These are phyloP conservation scores for Oenanthe oenanthe DNA, from an alignment of 2,113 vertebrate genomes.

Conservation along the genomic window DNA sequence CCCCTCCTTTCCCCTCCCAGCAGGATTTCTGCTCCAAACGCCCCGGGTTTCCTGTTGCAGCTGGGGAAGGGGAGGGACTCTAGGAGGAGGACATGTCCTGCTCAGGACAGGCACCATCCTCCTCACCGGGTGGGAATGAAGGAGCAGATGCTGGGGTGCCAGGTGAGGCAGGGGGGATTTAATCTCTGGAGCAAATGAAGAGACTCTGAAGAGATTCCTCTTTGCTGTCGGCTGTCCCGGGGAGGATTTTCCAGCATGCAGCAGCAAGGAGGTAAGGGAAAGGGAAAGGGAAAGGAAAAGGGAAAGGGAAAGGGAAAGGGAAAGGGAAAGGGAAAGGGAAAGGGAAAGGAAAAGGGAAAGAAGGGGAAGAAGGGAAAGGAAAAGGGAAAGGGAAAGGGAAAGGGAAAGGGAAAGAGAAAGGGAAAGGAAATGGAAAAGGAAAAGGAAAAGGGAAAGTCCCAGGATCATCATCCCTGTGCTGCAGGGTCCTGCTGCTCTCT, in stretches of 20 bases:
- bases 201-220: neutral
- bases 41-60: neutral
- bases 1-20: neutral
- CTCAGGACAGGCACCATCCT: accelerated
- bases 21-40: neutral
- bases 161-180: neutral
- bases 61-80: constrained; percentile 53
- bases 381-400: no score
- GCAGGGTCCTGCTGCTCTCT: neutral
- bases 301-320: no score
- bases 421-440: no score
- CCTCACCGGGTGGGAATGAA: accelerated
- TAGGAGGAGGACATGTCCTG: neutral
- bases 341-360: no score
- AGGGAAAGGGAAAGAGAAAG: no score
- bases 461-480: neutral
- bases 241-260: constrained; percentile 15
- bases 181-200: neutral
- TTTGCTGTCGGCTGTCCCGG: accelerated
- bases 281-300: neutral
- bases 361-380: no score
- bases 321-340: no score
- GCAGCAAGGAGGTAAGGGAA: neutral
- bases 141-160: neutral
- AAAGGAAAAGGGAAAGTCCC: neutral